Evolutionary conservation across 1,140 invertebrate species (phyloP), one percentile per base, ranked within the genome.

Genomic region (Papilio helenus): DNA sequence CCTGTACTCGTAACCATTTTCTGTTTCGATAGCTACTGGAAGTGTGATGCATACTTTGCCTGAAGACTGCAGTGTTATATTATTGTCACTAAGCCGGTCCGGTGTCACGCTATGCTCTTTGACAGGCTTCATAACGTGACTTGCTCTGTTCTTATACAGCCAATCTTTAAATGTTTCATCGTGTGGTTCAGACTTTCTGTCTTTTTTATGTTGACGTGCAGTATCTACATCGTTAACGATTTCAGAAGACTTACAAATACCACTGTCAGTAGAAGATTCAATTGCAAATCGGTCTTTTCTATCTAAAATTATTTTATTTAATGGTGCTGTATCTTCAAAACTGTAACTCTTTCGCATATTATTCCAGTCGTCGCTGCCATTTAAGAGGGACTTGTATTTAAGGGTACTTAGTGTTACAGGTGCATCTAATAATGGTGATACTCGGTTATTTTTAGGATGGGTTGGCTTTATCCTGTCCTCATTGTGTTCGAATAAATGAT

Each of bases 251-350:
- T 96, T 95, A 81, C 96, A 97, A 82, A 97, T 96, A 1, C 96
- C 97, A 83, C 96, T 97, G 83, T 97, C 97, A 4, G 96, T 97
- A 14, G 96, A 97, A 18, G 96, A 96, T 87, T 97, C 96, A 80
- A 96, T 95, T 1, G 94, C 94, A 71, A 94, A 89, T 51, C 94
- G 94, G 80, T 94, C 94, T 79, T 94, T 95, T 78, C 86, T 93
- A 58, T 91, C 93, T 55, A 92, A 88, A 18, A 91, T 88, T 82
- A 86, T 93, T 80, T 92, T 89, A 23, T 93, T 86, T 72, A 93
- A 84, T 79, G 88, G 92, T 80, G 82, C 94, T 87, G 97, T 96
- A 82, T 96, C 96, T 91, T 97, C 97, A 83, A 97, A 97, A 76
- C 96, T 97, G 85, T 97, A 97, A 4, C 96, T 97, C 90, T 97